phyloP scores from a whole-genome alignment of 1,140 invertebrate genomes.

The Heliothis virescens region DNA sequence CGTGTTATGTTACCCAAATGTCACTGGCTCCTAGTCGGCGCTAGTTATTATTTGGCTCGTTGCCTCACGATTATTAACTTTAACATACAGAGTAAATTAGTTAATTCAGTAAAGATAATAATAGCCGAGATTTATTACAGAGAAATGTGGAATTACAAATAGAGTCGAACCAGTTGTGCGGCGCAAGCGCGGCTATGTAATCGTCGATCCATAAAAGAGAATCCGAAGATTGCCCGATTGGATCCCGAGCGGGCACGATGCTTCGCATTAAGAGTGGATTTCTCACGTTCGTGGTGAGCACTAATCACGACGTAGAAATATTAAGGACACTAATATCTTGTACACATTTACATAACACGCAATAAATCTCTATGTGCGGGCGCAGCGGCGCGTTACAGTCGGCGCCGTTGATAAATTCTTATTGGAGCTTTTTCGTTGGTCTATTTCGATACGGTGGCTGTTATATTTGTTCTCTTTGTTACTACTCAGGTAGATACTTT shows the following conservation, averaged over 20 bases:
- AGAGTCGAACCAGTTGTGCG: constrained; percentile 35
- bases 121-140: constrained; percentile 22
- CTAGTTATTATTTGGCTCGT: constrained; percentile 75
- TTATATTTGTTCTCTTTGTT: constrained; percentile 36
- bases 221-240: constrained; percentile 70
- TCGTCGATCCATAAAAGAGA: constrained; percentile 62
- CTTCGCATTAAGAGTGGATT: constrained; percentile 69
- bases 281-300: constrained; percentile 69
- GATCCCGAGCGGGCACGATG: constrained; percentile 61
- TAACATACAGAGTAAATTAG: constrained; percentile 59
- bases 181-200: constrained; percentile 35
- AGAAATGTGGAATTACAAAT: constrained; percentile 40
- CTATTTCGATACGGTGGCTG: constrained; percentile 67
- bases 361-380: constrained; percentile 78
- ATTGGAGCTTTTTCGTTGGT: constrained; percentile 74
- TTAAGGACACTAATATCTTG: constrained; percentile 83
- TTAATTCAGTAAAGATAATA: constrained; percentile 37
- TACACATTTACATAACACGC: constrained; percentile 83
- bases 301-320: constrained; percentile 81
- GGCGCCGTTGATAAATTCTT: constrained; percentile 82
- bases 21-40: constrained; percentile 65
- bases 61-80: constrained; percentile 74
- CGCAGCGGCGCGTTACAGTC: constrained; percentile 62
- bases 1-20: constrained; percentile 75
- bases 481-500: not conserved